Base-by-base conservation (phyloP, 2,113 vertebrate species). In the Hemibagrus wyckioides region DNA sequence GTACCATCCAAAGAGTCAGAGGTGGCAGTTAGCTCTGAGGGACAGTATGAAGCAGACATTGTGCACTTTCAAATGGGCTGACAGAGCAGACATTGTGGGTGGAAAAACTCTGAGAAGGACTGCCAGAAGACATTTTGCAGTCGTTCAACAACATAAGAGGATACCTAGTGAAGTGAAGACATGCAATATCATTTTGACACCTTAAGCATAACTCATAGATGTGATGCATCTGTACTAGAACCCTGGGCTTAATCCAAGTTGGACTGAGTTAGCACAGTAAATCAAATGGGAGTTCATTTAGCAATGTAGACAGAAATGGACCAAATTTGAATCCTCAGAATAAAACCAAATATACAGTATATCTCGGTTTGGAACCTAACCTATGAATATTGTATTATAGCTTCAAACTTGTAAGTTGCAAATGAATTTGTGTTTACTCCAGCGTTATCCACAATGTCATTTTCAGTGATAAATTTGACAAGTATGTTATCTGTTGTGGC, bases 61-160 rank as follows among this genome's bases (percentile, higher is more conserved):
- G 82, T 88, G 39, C 75, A 73, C 87, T 73, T 88, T 88, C 76
- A 48, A 15, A 63, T 57, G 39, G 39, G 15, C 61, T 48, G n/a
- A 82, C 9, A 69, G 54, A 75, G 44, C 41, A 48, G 77, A 21
- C 30, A n/a, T 52, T 9, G n/a, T 80, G 69, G 87, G 52, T 48
- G 65, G 61, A 71, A 57, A 19, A 80, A 30, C 50, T 56, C 30
- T 21, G 15, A 48, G 41, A 50, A 80, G 5, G 25, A 76, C 44
- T 63, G 75, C 75, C 59, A 50, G 75, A 80, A 80, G 75, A 65
- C 48, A 67, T 79, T 28, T 85, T 59, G 13, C 57, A 25, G 28
- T 63, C 19, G 2, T 63, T 85, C 41, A 25, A 79, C 41, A 76
- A 17, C 44, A 76, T 13, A 48, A 50, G 25, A 76, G 30, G 73